These are phyloP conservation scores for Benthosema pterotum DNA, from an alignment of 2,797 vertebrate species.

Conservation along the genomic window DNA sequence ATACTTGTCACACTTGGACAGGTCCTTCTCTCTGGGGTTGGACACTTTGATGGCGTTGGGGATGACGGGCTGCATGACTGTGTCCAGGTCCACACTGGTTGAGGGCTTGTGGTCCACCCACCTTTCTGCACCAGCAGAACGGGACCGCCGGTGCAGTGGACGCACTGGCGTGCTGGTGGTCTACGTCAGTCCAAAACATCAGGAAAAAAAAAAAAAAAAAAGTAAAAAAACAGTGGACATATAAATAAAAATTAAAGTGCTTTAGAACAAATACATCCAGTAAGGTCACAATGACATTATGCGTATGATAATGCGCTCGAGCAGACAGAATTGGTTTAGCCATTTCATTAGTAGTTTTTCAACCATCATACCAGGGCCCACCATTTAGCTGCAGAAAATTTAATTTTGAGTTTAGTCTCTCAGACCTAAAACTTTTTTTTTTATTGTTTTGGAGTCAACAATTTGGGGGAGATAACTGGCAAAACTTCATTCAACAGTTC, in stretches of 20 bases:
- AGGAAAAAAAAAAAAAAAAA: slow-evolving; percentile 52
- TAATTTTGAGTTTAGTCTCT: too few relatives aligned
- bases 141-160: slow-evolving; percentile 84
- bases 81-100: slow-evolving; percentile 87
- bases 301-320: background rate
- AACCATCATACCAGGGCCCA: too few relatives aligned
- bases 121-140: slow-evolving; percentile 91
- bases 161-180: slow-evolving; percentile 79
- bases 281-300: too few relatives aligned
- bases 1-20: slow-evolving; percentile 95
- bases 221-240: background rate
- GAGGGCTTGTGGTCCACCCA: slow-evolving; percentile 96
- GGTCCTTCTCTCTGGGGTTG: slow-evolving; percentile 86
- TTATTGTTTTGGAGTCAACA: too few relatives aligned
- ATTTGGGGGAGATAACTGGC: too few relatives aligned
- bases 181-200: slow-evolving; percentile 76
- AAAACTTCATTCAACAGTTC: too few relatives aligned
- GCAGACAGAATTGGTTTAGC: background rate
- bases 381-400: too few relatives aligned
- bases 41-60: slow-evolving; percentile 91
- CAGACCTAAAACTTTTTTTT: too few relatives aligned
- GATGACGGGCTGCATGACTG: slow-evolving; percentile 91
- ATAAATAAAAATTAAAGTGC: background rate
- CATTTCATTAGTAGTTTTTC: background rate
- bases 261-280: too few relatives aligned